Percentiles rank a stretch among this genome's conserved stretches.
These are phyloP conservation scores for Diplolepis rosae DNA, from an alignment of 2,888 invertebrate species.

Conservation along the genomic window DNA sequence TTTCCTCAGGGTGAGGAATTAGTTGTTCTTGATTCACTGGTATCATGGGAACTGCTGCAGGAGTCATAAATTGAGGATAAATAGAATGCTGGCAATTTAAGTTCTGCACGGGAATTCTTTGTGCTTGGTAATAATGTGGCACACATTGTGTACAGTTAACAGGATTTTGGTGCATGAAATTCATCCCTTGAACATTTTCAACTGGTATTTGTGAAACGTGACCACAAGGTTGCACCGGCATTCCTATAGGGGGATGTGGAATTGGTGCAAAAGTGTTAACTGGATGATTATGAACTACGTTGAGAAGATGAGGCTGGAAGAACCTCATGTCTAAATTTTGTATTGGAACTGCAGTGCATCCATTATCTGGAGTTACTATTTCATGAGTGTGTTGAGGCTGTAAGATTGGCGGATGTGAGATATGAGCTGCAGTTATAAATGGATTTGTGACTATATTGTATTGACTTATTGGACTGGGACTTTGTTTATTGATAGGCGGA, in stretches of 20 bases:
- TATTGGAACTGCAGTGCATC: neutral
- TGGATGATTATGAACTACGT: neutral
- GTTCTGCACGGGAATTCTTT: neutral
- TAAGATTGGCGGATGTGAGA: neutral
- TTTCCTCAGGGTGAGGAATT: neutral
- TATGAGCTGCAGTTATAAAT: neutral
- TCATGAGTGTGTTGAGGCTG: neutral
- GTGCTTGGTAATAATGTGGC: neutral
- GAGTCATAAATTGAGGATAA: slow-evolving; percentile 5
- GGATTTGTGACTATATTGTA: neutral
- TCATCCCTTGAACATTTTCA: neutral
- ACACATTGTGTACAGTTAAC: neutral
- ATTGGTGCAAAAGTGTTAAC: neutral
- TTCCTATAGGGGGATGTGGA: neutral
- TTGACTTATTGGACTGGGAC: neutral
- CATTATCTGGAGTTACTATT: neutral
- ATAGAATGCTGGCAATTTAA: neutral
- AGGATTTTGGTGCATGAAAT: neutral
- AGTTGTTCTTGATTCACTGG: neutral
- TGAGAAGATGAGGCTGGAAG: neutral
- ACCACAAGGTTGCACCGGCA: neutral
- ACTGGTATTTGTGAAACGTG: neutral
- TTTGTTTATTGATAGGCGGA: too few relatives aligned
- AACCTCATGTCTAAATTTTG: neutral
- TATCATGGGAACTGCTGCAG: neutral